These are phyloP conservation scores for Numenius phaeopus DNA, from an alignment of 2,797 vertebrate genomes.

Conservation along the genomic window DNA sequence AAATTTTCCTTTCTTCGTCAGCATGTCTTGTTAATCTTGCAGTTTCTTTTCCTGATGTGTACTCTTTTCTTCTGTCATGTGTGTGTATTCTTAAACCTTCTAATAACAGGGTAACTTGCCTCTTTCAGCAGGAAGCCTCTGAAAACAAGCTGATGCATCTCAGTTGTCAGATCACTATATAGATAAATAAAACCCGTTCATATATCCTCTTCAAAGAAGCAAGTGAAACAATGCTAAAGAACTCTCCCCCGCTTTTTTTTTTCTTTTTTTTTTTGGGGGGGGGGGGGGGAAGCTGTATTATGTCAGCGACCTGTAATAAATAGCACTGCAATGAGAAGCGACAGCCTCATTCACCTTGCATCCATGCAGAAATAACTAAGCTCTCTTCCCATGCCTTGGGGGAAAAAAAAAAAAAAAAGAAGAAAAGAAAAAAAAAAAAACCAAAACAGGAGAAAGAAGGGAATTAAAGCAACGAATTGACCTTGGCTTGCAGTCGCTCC, in stretches of 20 bases:
- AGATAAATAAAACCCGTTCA: slow-evolving; percentile 64
- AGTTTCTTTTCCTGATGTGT: not conserved
- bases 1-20: not conserved
- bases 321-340: slow-evolving; percentile 67
- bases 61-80: not conserved
- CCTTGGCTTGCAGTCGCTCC: slow-evolving; percentile 45
- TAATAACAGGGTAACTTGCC: slow-evolving; percentile 46
- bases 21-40: not conserved
- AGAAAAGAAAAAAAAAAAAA: not conserved
- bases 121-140: slow-evolving; percentile 65
- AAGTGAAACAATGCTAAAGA: slow-evolving; percentile 50
- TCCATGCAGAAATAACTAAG: slow-evolving; percentile 76
- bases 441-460: not conserved
- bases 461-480: slow-evolving; percentile 47
- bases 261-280: not conserved
- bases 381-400: slow-evolving; percentile 58
- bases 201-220: slow-evolving; percentile 13
- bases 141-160: slow-evolving; percentile 64
- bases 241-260: not conserved
- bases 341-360: slow-evolving; percentile 79
- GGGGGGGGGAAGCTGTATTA: not conserved
- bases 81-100: slow-evolving; percentile 45
- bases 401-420: not conserved
- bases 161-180: slow-evolving; percentile 52
- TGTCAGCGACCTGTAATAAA: slow-evolving; percentile 79